These are phyloP conservation scores for Pandemis cinnamomeana DNA, from an alignment of 2,888 invertebrate species.

Conservation along the genomic window DNA sequence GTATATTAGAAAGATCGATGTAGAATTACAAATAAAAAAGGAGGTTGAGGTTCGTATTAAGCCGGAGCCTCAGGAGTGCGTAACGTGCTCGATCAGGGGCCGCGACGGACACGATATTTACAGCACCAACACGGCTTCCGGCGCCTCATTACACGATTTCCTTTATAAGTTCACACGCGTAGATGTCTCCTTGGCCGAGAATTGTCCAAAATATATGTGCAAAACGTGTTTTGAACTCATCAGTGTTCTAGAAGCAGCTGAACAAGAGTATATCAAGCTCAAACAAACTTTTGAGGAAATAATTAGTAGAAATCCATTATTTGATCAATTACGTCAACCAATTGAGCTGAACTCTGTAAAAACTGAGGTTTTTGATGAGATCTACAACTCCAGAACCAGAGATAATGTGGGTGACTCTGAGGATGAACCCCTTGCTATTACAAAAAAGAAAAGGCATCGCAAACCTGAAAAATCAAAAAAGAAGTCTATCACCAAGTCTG, in stretches of 20 bases:
- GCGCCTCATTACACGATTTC: slow-evolving; percentile 61
- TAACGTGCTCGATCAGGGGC: slow-evolving; percentile 63
- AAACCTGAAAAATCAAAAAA: slow-evolving; percentile 70
- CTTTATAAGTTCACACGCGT: slow-evolving; percentile 63
- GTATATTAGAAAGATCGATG: slow-evolving; percentile 50
- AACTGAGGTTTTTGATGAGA: slow-evolving; percentile 50
- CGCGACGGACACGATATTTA: slow-evolving; percentile 60
- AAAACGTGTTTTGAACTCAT: slow-evolving; percentile 70
- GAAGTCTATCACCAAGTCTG: slow-evolving; percentile 49
- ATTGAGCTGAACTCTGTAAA: slow-evolving; percentile 55
- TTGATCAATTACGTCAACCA: slow-evolving; percentile 52
- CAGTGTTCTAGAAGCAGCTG: slow-evolving; percentile 71
- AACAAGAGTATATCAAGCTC: slow-evolving; percentile 69
- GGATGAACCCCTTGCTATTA: slow-evolving; percentile 71
- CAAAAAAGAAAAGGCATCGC: slow-evolving; percentile 63
- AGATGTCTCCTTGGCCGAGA: slow-evolving; percentile 53
- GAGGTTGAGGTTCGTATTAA: slow-evolving; percentile 66
- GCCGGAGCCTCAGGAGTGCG: slow-evolving; percentile 69
- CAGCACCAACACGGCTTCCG: slow-evolving; percentile 58
- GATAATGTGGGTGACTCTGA: slow-evolving; percentile 60
- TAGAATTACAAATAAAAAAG: slow-evolving; percentile 56
- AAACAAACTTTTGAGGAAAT: slow-evolving; percentile 72
- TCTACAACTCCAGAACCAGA: slow-evolving; percentile 43
- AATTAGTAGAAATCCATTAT: slow-evolving; percentile 72
- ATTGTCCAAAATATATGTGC: slow-evolving; percentile 62